These are phyloP conservation scores for Aphelocoma californica DNA, from an alignment of 2,797 vertebrate species.

Conservation along the genomic window DNA sequence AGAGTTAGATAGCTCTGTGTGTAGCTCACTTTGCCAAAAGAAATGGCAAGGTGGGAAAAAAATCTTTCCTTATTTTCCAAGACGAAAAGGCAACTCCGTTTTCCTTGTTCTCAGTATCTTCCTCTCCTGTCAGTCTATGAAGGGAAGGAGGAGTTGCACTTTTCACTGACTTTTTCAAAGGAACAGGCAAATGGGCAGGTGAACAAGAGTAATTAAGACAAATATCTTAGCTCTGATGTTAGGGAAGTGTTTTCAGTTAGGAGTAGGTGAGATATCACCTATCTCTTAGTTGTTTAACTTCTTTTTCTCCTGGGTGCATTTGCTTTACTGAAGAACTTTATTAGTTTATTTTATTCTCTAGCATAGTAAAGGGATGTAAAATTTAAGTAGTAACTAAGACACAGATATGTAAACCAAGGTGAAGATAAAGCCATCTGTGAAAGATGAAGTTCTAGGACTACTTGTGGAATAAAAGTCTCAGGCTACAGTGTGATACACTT, in stretches of 20 bases:
- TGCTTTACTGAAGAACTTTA: background rate
- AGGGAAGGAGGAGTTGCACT: background rate
- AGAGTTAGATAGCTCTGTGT: fast-evolving
- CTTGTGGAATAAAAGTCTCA: background rate
- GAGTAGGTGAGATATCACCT: background rate
- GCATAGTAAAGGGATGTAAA: background rate
- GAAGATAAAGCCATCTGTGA: background rate
- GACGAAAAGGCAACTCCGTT: background rate
- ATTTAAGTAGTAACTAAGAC: background rate
- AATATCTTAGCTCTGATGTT: background rate
- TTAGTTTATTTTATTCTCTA: background rate
- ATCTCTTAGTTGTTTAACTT: background rate
- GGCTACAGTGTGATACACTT: background rate
- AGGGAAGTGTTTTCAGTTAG: background rate
- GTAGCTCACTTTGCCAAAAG: fast-evolving
- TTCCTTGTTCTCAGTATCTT: background rate
- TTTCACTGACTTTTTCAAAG: background rate
- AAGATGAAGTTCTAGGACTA: background rate
- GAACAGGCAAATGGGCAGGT: background rate
- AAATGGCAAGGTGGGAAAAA: background rate
- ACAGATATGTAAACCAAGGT: background rate
- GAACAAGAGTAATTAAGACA: background rate
- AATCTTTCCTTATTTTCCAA: background rate
- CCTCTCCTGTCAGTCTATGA: background rate
- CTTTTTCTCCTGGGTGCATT: background rate